Conservation (phyloP, 2,888 invertebrate species). For the Mythimna lalbum region DNA sequence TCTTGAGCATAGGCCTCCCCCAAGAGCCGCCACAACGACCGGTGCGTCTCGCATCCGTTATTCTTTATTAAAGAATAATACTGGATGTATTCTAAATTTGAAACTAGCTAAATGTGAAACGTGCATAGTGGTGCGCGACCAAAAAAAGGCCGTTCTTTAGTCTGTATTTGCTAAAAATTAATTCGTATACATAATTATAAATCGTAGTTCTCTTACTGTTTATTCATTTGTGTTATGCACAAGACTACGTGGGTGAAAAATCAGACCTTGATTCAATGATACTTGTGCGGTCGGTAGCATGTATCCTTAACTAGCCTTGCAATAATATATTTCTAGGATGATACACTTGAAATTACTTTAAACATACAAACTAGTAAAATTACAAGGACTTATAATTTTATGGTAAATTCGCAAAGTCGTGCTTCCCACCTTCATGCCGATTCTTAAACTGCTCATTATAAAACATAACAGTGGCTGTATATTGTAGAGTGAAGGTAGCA, state of each 20-base stretch:
- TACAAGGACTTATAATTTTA: constrained; percentile 22
- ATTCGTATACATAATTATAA: neutral
- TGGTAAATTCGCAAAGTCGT: constrained; percentile 9
- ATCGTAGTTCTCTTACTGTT: constrained; percentile 5
- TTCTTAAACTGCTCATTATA: neutral
- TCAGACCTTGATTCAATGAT: constrained; percentile 12
- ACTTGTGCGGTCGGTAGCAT: neutral
- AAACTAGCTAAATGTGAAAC: neutral
- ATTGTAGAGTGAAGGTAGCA: neutral
- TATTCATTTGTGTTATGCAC: neutral
- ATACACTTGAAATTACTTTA: constrained; percentile 11
- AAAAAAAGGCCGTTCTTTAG: too few species aligned
- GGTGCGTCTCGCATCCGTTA: too few species aligned
- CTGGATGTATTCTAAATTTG: neutral
- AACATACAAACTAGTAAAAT: constrained; percentile 24
- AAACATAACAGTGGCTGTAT: constrained; percentile 7
- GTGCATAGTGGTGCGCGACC: too few species aligned
- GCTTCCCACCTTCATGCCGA: neutral
- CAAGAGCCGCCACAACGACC: too few species aligned
- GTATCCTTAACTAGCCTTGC: constrained; percentile 13
- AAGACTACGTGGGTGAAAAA: constrained; percentile 23
- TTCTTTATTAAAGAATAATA: neutral
- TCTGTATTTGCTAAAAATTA: neutral
- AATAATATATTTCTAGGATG: constrained; percentile 4
- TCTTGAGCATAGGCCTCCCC: too few species aligned